These are phyloP conservation scores for Coptodon rendalli DNA, from an alignment of 2,113 vertebrate genomes.

Conservation along the genomic window DNA sequence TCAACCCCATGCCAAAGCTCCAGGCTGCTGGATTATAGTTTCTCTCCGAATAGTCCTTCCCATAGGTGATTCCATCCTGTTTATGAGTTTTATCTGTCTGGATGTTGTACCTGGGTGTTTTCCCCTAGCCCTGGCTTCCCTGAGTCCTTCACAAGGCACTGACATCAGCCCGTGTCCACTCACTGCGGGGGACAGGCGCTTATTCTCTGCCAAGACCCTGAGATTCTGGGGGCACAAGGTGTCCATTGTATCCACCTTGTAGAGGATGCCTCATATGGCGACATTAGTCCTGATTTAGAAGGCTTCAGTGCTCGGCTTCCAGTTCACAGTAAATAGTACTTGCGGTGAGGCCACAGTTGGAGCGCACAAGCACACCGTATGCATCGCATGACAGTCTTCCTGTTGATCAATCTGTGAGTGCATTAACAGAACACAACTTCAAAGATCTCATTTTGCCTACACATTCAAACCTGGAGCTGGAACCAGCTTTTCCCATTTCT, in stretches of 20 bases:
- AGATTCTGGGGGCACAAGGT: fast-evolving
- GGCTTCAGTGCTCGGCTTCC: not conserved
- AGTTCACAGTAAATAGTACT: not conserved
- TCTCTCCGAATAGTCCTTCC: not conserved
- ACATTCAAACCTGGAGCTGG: not conserved
- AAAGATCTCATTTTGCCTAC: not conserved
- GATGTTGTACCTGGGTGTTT: not conserved
- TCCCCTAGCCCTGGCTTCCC: not conserved
- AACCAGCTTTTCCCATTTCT: not conserved
- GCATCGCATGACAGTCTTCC: fast-evolving
- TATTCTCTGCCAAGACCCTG: not conserved
- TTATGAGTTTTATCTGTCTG: not conserved
- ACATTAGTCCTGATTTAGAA: fast-evolving
- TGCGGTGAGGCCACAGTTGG: not conserved
- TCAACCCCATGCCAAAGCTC: not conserved
- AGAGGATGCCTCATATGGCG: not conserved
- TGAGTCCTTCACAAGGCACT: not conserved
- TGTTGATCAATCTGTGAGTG: not conserved
- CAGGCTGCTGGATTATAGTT: fast-evolving
- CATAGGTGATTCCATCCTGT: fast-evolving
- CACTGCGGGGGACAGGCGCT: not conserved
- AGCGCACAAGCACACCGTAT: not conserved
- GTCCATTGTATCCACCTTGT: not conserved
- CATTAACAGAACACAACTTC: not conserved
- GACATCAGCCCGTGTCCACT: not conserved